Evolutionary conservation across 2,113 vertebrate species (phyloP).

Genomic region (Indri indri): DNA sequence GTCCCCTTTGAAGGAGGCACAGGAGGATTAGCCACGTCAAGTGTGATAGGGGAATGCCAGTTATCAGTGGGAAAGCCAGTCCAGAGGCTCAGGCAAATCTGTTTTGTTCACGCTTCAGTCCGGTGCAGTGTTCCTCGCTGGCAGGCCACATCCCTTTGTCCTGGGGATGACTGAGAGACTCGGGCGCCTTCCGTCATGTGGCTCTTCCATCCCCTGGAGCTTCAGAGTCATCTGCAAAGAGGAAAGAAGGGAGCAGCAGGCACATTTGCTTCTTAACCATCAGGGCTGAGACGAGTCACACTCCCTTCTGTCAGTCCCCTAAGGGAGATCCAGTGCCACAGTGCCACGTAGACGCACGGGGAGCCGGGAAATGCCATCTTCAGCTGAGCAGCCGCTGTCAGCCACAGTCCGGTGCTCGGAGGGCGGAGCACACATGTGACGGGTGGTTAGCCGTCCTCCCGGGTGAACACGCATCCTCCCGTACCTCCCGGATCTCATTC

Average conservation of each 20-base stretch:
- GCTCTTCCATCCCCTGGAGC: not conserved
- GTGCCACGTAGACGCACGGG: not conserved
- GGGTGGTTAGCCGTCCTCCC: no score
- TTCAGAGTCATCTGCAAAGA: not conserved
- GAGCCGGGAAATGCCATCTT: not conserved
- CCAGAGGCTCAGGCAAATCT: not conserved
- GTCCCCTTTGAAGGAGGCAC: not conserved
- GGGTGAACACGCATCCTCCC: not conserved
- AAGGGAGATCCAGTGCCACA: no score
- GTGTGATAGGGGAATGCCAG: not conserved
- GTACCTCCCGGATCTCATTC: not conserved
- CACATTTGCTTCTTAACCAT: not conserved
- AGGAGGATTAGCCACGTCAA: not conserved
- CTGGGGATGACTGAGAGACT: not conserved
- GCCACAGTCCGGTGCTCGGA: not conserved
- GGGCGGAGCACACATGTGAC: not conserved
- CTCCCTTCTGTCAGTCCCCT: not conserved
- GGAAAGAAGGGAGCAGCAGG: not conserved
- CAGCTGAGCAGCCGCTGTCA: not conserved
- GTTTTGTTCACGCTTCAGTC: not conserved
- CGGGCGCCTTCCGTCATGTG: not conserved
- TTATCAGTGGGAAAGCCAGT: not conserved
- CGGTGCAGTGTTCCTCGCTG: not conserved
- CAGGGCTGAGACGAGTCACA: not conserved
- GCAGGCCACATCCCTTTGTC: not conserved